Percentiles rank a stretch among this genome's conserved stretches.
Evolutionary conservation across 2,113 vertebrate species (phyloP).

Genomic region (Phyllostomus hastatus): DNA sequence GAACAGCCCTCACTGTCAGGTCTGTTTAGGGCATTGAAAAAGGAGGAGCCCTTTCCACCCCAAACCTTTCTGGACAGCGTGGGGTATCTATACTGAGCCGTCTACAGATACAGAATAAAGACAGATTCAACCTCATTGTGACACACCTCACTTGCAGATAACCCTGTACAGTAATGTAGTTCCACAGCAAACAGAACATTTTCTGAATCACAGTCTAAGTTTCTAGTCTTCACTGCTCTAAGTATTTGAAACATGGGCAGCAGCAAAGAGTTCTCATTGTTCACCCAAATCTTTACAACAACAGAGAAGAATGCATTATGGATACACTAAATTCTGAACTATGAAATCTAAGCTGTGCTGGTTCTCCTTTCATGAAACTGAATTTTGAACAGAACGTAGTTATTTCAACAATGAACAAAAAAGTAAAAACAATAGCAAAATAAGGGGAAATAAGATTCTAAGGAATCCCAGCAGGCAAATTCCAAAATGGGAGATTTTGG

Average conservation of each 20-base stretch:
- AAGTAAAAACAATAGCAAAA: constrained; percentile 49
- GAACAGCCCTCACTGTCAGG: constrained; percentile 62
- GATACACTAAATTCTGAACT: constrained; percentile 81
- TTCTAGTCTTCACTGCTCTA: constrained; percentile 69
- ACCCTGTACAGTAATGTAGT: constrained; percentile 63
- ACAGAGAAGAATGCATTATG: constrained; percentile 78
- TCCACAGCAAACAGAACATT: constrained; percentile 57
- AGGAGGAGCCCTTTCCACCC: constrained; percentile 45
- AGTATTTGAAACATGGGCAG: constrained; percentile 74
- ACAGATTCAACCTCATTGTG: constrained; percentile 63
- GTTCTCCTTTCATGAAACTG: constrained; percentile 81
- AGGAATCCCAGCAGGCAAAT: constrained; percentile 82
- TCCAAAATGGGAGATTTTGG: constrained; percentile 70
- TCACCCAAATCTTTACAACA: constrained; percentile 74
- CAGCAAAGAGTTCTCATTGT: constrained; percentile 68
- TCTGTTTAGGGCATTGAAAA: constrained; percentile 50
- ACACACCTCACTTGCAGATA: constrained; percentile 67
- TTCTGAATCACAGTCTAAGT: constrained; percentile 74
- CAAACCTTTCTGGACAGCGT: constrained; percentile 59
- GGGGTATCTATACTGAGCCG: constrained; percentile 59
- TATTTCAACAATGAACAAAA: constrained; percentile 47
- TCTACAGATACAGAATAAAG: constrained; percentile 59
- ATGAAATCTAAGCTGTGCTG: constrained; percentile 82
- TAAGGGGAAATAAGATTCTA: constrained; percentile 56
- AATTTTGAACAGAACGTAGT: constrained; percentile 75